A percentile compares a stretch with the other conserved stretches of the same genome.
Conservation (phyloP, 2,888 invertebrate genomes). For the Leptopilina syphax region DNA sequence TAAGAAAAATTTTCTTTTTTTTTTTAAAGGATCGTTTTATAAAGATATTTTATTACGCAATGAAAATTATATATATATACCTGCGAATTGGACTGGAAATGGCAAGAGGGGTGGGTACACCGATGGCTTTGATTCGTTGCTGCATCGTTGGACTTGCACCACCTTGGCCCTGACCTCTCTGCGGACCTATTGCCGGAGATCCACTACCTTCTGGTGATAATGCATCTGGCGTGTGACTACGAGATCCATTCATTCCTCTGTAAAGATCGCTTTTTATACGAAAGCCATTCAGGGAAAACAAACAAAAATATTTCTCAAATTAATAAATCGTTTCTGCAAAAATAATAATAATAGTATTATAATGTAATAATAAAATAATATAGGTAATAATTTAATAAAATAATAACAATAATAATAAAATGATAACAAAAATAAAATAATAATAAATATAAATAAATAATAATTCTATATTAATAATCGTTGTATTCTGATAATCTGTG, state of each 20-base stretch:
- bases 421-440: too few species aligned
- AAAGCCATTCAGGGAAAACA: constrained; percentile 27
- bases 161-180: constrained; percentile 76
- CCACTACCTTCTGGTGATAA: constrained; percentile 80
- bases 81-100: constrained; percentile 92
- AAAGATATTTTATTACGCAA: neutral
- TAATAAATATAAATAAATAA: too few species aligned
- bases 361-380: too few species aligned
- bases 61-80: constrained; percentile 77
- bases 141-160: constrained; percentile 91
- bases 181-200: constrained; percentile 69
- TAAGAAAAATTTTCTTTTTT: neutral
- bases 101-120: constrained; percentile 92
- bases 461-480: too few species aligned
- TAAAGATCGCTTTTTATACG: constrained; percentile 49
- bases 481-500: too few species aligned
- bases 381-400: too few species aligned
- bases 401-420: too few species aligned
- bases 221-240: constrained; percentile 81
- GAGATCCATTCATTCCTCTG: constrained; percentile 82
- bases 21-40: neutral
- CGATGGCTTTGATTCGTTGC: constrained; percentile 92
- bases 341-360: neutral
- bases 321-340: constrained; percentile 10
- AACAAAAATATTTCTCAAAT: constrained; percentile 27